Conservation (phyloP, 2,113 vertebrate species). For the Coryphaenoides rupestris region DNA sequence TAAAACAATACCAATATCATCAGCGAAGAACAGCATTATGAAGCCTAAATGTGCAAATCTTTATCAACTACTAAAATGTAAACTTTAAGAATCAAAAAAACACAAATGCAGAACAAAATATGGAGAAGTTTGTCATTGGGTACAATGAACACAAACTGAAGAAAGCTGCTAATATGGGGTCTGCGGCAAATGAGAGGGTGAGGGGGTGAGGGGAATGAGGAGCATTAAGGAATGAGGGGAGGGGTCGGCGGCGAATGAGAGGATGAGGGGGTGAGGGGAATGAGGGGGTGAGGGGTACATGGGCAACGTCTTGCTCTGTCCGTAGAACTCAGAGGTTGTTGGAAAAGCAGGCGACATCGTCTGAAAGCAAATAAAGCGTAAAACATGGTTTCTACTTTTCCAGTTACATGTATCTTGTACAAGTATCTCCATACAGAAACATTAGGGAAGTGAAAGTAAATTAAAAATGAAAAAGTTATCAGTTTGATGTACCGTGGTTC, state of each 20-base stretch:
- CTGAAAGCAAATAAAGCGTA: conserved; percentile 19
- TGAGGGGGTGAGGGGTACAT: neutral
- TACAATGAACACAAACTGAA: conserved; percentile 64
- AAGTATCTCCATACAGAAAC: neutral
- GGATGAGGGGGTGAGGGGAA: neutral
- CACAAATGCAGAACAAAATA: conserved; percentile 68
- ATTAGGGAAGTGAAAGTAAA: conserved; percentile 54
- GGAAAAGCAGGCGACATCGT: conserved; percentile 16
- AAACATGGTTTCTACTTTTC: conserved; percentile 15
- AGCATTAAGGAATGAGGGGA: conserved; percentile 2
- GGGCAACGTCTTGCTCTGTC: conserved; percentile 17
- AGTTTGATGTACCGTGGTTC: conserved; percentile 24
- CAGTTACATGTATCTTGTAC: conserved; percentile 18
- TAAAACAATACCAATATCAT: conserved; percentile 63
- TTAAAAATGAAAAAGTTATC: conserved; percentile 28
- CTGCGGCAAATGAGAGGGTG: neutral
- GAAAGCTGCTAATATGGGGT: conserved; percentile 24
- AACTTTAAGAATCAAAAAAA: conserved; percentile 78
- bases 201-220: neutral
- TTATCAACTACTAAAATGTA: conserved; percentile 78
- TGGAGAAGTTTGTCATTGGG: conserved; percentile 42
- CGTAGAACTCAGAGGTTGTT: conserved; percentile 11
- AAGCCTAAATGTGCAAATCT: conserved; percentile 80
- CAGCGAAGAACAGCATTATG: conserved; percentile 64
- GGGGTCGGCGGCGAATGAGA: neutral